Base-by-base conservation (phyloP, 2,888 invertebrate species). In the Tethea ocularis region DNA sequence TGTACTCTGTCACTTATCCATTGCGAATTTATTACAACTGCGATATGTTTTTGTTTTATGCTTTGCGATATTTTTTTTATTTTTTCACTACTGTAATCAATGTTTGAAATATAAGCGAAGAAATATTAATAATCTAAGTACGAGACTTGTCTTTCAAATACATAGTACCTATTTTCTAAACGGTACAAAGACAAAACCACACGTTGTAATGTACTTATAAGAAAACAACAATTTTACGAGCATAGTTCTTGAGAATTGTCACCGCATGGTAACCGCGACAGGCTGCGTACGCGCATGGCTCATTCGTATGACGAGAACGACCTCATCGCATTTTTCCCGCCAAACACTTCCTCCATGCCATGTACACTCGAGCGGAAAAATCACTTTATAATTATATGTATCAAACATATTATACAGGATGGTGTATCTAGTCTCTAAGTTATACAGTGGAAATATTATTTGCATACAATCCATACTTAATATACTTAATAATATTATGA, bases 261-360 rank as follows among this genome's bases (percentile, higher is more conserved):
- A 15, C 11, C 41, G 46, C 46, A 15, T 11, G 26, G 60, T 51
- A 56, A 62, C 62, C 68, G 60, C 24, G 67, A 57, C 61, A 63
- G 64, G 64, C 57, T 53, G 54, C 56, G 33, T 53, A 36, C 38
- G 58, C 38, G 52, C 57, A 51, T 59, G 58, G 52, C 62, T 61
- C 59, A 66, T 73, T 66, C 59, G 56, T 60, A 67, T 63, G 66
- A 59, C 53, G 56, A 58, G 38, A 53, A 54, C 52, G 56, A 55
- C 57, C 58, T 52, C 59, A 2, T 46, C 46, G 55, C 57, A 60
- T 61, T 63, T 61, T 62, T 64, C 61, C 63, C 56, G 62, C 41
- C 56, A 26, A 54, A 53, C 59, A 59, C 46, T 46, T 20, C 46
- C 46, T 46, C 46, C 5, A 20, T 10, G 46, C 46, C 20, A 46